These are phyloP conservation scores for Gallinago nigripennis DNA, from an alignment of 2,797 vertebrate genomes.

Conservation along the genomic window DNA sequence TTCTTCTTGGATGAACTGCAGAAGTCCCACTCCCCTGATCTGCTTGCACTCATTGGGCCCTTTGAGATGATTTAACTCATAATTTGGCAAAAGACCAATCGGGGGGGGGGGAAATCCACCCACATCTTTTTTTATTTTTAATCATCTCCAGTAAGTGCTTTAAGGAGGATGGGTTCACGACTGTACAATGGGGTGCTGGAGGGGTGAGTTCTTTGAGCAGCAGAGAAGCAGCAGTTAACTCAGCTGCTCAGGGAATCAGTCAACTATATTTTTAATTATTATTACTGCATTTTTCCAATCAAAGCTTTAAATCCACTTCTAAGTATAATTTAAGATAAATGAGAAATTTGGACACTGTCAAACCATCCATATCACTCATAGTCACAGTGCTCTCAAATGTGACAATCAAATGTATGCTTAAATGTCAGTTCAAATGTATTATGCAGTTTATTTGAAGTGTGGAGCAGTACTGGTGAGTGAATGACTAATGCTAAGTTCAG, in stretches of 20 bases:
- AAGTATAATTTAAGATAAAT: neutral
- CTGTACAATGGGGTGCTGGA: neutral
- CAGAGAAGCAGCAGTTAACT: neutral
- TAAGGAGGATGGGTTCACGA: neutral
- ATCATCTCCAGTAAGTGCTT: neutral
- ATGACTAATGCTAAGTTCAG: neutral
- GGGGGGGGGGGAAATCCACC: accelerated
- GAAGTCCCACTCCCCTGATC: neutral
- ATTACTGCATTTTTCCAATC: neutral
- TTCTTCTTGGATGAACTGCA: neutral
- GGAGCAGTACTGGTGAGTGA: neutral
- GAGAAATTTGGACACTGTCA: neutral
- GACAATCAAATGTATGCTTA: neutral
- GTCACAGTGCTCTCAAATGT: neutral
- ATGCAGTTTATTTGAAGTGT: neutral
- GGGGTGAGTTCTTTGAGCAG: neutral
- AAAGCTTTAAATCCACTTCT: neutral
- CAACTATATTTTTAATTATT: neutral
- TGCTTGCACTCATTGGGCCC: neutral
- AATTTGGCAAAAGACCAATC: neutral
- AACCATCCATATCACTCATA: neutral
- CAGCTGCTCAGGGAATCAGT: neutral
- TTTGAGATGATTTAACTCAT: neutral
- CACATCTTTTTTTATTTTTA: neutral
- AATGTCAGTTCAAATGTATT: neutral